A percentile compares a stretch with the other conserved stretches of the same genome.
Evolutionary conservation across 2,113 vertebrate species (phyloP).

Genomic region (Pseudorasbora parva): DNA sequence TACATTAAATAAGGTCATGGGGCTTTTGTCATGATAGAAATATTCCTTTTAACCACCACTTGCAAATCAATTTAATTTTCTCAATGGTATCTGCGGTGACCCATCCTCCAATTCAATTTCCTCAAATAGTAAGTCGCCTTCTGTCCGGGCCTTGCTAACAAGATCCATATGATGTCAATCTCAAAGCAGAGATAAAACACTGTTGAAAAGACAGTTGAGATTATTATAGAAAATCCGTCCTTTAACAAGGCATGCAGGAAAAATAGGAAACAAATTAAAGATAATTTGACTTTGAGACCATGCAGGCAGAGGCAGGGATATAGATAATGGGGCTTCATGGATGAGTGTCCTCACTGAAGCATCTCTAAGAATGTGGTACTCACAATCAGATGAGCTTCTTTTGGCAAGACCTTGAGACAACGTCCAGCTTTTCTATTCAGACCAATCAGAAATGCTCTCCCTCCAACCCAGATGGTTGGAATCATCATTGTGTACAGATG

Average conservation of each 20-base stretch:
- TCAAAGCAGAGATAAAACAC: conserved; percentile 43
- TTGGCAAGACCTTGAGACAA: conserved; percentile 25
- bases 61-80: conserved; percentile 4
- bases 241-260: conserved; percentile 39
- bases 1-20: background rate
- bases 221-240: conserved; percentile 47
- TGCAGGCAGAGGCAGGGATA: conserved; percentile 20
- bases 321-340: conserved; percentile 28
- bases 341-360: conserved; percentile 40
- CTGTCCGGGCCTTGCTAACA: conserved; percentile 41
- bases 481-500: conserved; percentile 46
- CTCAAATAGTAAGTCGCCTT: conserved; percentile 44
- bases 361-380: conserved; percentile 30
- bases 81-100: conserved; percentile 39
- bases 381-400: conserved; percentile 24
- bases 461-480: conserved; percentile 43
- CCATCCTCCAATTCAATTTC: conserved; percentile 58
- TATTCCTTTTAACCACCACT: background rate
- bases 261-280: conserved; percentile 20
- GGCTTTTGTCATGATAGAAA: conserved; percentile 3
- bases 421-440: conserved; percentile 12
- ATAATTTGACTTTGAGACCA: conserved; percentile 57
- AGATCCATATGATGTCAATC: conserved; percentile 52
- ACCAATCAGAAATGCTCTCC: conserved; percentile 2
- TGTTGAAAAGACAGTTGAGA: conserved; percentile 36